A percentile compares a stretch with the other conserved stretches of the same genome.
phyloP scores from a whole-genome alignment of 1,140 invertebrate species.

The Phortica variegata region DNA sequence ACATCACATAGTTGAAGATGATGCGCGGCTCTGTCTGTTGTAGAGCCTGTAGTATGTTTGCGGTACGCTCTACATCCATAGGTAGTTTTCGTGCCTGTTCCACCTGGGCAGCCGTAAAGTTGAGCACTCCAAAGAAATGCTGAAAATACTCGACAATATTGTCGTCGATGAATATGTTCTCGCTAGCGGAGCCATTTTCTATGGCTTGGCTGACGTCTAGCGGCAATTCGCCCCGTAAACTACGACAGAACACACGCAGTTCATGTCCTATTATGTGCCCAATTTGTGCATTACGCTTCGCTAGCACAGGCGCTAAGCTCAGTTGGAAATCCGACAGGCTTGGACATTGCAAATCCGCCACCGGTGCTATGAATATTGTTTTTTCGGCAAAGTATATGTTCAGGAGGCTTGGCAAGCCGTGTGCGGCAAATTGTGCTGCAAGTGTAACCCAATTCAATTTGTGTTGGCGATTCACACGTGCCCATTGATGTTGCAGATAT shows the following conservation, averaged over 20 bases:
- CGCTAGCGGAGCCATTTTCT: background rate
- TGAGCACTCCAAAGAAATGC: conserved; percentile 23
- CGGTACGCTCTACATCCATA: conserved; percentile 24
- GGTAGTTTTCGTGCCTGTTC: conserved; percentile 29
- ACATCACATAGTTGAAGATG: conserved; percentile 41
- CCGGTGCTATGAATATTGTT: conserved; percentile 37
- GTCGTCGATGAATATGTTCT: conserved; percentile 27
- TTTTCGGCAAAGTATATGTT: conserved; percentile 41
- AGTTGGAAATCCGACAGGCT: conserved; percentile 11
- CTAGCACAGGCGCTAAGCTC: conserved; percentile 16
- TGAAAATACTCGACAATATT: conserved; percentile 36
- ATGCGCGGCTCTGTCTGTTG: conserved; percentile 38
- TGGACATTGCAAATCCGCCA: conserved; percentile 29
- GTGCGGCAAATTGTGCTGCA: conserved; percentile 37
- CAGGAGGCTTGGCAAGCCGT: conserved; percentile 36
- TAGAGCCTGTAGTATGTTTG: conserved; percentile 19
- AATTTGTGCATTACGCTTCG: conserved; percentile 25
- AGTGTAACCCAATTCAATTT: conserved; percentile 37
- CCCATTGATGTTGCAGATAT: conserved; percentile 36
- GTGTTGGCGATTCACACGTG: conserved; percentile 12
- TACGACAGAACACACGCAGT: conserved; percentile 34
- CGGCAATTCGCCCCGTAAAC: conserved; percentile 35
- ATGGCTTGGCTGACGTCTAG: conserved; percentile 9
- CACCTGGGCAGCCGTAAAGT: conserved; percentile 31
- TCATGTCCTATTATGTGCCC: conserved; percentile 30